Conservation (phyloP, 2,888 invertebrate genomes). For the Perdita meconis region DNA sequence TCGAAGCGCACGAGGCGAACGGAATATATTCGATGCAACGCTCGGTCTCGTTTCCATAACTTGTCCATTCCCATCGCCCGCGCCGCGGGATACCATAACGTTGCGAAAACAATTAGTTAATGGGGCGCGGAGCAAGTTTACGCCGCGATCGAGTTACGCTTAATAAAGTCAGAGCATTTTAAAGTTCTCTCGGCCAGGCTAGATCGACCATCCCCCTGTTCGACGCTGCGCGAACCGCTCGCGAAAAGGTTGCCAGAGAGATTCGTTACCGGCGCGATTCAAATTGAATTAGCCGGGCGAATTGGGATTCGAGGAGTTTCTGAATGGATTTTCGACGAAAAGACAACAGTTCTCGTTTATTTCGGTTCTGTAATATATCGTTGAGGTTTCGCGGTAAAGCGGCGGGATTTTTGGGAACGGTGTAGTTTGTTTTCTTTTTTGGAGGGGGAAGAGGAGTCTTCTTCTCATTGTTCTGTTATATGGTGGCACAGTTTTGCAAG, state of each 20-base stretch:
- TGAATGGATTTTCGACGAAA: background rate
- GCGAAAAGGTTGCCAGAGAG: background rate
- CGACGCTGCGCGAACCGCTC: constrained; percentile 18
- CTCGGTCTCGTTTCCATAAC: constrained; percentile 46
- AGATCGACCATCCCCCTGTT: constrained; percentile 12
- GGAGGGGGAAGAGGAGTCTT: too few species aligned
- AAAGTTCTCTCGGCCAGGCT: constrained; percentile 18
- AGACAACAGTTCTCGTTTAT: too few species aligned
- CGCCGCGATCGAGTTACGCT: constrained; percentile 39
- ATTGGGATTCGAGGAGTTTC: background rate
- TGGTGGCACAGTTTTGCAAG: too few species aligned
- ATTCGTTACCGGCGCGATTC: background rate
- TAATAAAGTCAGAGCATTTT: constrained; percentile 48
- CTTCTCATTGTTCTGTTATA: too few species aligned
- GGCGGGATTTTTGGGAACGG: too few species aligned
- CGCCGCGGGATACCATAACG: constrained; percentile 32
- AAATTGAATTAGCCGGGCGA: constrained; percentile 13
- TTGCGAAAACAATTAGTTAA: constrained; percentile 55
- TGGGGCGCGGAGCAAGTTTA: constrained; percentile 44
- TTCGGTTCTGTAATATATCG: too few species aligned
- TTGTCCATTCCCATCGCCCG: background rate
- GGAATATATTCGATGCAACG: constrained; percentile 34
- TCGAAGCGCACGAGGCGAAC: constrained; percentile 27
- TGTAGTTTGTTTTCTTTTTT: too few species aligned
- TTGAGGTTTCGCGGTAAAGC: too few species aligned